Base-by-base conservation (phyloP, 30 jellyfish, hydroid and myxozoan species). In the Nemopilema nomurai region DNA sequence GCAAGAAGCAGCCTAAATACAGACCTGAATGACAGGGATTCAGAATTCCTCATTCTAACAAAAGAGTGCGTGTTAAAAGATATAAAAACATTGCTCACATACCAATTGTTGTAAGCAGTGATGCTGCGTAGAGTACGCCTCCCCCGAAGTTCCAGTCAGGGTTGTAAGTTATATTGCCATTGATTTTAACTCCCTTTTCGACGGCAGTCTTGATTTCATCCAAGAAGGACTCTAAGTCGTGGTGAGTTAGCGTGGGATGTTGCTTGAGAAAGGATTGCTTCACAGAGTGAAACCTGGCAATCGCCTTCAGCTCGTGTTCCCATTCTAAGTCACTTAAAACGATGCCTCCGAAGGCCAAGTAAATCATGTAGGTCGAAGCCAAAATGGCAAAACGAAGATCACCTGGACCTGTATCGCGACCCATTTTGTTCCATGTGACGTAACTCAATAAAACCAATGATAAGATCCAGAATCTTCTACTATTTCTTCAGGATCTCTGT, bases 101-200 rank as follows among this genome's bases (percentile, higher is more conserved):
- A 81, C 96, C 96, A n/a, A 89, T 89, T 0, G 96, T 89, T 23
- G 96, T 89, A 1, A 89, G 80, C 71, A 89, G 30, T 0, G 96
- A 80, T 0, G 90, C 92, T n/a, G 96, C 80, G 41, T 67, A 89
- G 70, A 89, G 51, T 16, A 89, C 52, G 9, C 78, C 89, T 24
- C 96, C 96, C 0, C 92, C 91, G 65, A 80, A 89, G n/a, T 85
- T 80, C 96, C 96, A 89, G 69, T 80, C 82, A 30, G 96, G 90
- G 51, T 75, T 79, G 31, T 78, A 78, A 1, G 96, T 78, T 27
- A 33, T 62, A 51, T 87, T 87, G 62, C 86, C 96, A 22, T 74
- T 69, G 4, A 87, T 85, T 26, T 75, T 75, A 13, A 87, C 87
- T 72, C 96, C 96, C 23, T 71, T 78, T 27, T 69, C 71, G 0